These are phyloP conservation scores for Schizothorax lantsangensis DNA, from an alignment of 2,797 vertebrate species.

Conservation along the genomic window DNA sequence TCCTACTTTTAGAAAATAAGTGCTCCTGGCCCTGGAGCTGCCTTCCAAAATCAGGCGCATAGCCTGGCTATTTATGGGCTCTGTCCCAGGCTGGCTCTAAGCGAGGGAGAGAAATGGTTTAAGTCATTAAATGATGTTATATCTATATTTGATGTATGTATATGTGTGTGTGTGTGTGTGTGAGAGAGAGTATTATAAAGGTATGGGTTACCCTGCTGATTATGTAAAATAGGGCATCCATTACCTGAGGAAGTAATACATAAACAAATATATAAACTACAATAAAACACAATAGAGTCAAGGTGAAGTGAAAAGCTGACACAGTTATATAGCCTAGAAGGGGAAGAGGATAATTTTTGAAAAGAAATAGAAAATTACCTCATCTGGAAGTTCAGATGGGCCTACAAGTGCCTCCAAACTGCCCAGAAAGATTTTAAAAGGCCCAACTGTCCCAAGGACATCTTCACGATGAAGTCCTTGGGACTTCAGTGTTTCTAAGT, in stretches of 20 bases:
- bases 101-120: slow-evolving; percentile 9
- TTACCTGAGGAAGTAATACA: not conserved
- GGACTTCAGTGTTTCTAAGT: slow-evolving; percentile 21
- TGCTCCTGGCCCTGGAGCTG: slow-evolving; percentile 26
- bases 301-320: not conserved
- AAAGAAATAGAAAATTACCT: slow-evolving; percentile 11
- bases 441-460: slow-evolving; percentile 24
- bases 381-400: slow-evolving; percentile 19
- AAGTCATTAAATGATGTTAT: slow-evolving; percentile 24
- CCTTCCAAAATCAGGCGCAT: slow-evolving; percentile 5
- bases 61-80: slow-evolving; percentile 12
- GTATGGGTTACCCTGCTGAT: slow-evolving; percentile 4
- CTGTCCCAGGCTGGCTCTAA: slow-evolving; percentile 15
- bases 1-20: slow-evolving; percentile 27
- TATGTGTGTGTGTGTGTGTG: too few relatives aligned
- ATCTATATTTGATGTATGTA: slow-evolving; percentile 8
- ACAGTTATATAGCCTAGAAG: not conserved
- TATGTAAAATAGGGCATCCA: not conserved
- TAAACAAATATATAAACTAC: not conserved
- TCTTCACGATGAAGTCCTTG: slow-evolving; percentile 15
- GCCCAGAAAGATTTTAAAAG: slow-evolving; percentile 20
- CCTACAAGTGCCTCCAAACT: slow-evolving; percentile 23
- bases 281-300: not conserved
- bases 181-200: not conserved
- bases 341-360: not conserved